Conservation (phyloP, 2,113 vertebrate species). For the Centropristis striata region DNA sequence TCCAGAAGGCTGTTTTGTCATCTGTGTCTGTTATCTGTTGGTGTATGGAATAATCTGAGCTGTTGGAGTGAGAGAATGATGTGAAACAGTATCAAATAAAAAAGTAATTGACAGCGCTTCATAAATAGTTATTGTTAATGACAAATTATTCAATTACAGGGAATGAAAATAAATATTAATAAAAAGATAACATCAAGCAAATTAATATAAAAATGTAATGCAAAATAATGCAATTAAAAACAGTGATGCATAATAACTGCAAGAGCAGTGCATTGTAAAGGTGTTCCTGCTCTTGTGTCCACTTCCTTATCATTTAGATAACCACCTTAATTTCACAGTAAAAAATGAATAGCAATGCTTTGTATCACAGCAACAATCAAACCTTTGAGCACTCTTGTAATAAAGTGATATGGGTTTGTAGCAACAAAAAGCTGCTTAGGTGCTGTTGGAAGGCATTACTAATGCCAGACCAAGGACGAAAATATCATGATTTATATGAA, state of each 20-base stretch:
- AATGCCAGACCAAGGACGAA: slow-evolving; percentile 12
- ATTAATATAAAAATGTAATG: not conserved
- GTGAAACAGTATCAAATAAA: not conserved
- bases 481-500: slow-evolving; percentile 3
- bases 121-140: not conserved
- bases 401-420: not conserved
- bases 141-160: not conserved
- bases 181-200: not conserved
- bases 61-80: not conserved
- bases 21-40: slow-evolving; percentile 10
- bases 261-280: not conserved
- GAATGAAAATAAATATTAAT: not conserved
- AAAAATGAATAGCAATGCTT: not conserved
- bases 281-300: not conserved
- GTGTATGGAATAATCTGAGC: slow-evolving; percentile 27
- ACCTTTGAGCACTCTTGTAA: not conserved
- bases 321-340: not conserved
- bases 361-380: not conserved
- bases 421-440: not conserved
- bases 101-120: not conserved
- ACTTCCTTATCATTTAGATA: not conserved
- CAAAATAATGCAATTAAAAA: not conserved
- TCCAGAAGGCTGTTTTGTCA: slow-evolving; percentile 18
- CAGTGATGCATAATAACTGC: not conserved
- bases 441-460: not conserved